Evolutionary conservation across 2,888 invertebrate species (phyloP).

Genomic region (Agonopterix arenella): DNA sequence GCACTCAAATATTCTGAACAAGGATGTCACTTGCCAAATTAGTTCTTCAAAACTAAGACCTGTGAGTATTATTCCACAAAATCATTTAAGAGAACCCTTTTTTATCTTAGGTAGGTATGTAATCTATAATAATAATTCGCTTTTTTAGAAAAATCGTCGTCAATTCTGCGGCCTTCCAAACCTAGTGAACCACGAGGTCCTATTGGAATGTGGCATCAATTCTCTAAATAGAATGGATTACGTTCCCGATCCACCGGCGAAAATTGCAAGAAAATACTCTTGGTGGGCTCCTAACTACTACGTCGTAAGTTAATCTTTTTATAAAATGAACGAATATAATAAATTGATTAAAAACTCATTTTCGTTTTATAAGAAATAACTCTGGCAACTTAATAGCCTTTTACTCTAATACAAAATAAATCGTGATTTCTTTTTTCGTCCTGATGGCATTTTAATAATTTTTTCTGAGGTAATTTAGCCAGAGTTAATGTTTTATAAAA

Average conservation of each 20-base stretch:
- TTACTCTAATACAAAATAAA: too few relatives aligned
- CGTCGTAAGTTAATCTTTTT: slow-evolving; percentile 15
- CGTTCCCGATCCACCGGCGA: slow-evolving; percentile 15
- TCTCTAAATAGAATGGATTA: slow-evolving; percentile 33
- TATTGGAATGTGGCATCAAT: slow-evolving; percentile 37
- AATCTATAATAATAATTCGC: background rate
- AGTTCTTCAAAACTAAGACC: slow-evolving; percentile 55
- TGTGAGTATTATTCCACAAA: slow-evolving; percentile 31
- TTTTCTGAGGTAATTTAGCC: too few relatives aligned
- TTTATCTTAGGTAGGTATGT: too few relatives aligned
- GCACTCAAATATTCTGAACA: slow-evolving; percentile 22
- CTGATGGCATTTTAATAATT: too few relatives aligned
- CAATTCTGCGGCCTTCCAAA: slow-evolving; percentile 45
- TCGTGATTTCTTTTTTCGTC: too few relatives aligned
- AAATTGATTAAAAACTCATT: too few relatives aligned
- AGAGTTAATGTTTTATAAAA: too few relatives aligned
- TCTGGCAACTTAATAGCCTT: too few relatives aligned
- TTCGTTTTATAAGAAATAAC: too few relatives aligned
- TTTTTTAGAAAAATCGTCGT: slow-evolving; percentile 53
- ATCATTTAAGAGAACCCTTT: background rate
- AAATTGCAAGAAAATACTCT: slow-evolving; percentile 6
- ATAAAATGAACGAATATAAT: too few relatives aligned
- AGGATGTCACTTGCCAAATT: slow-evolving; percentile 44
- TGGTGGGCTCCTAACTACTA: slow-evolving; percentile 13
- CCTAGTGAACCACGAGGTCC: slow-evolving; percentile 27